Base-by-base conservation (phyloP, 1,140 invertebrate species). In the Zaprionus taronus region DNA sequence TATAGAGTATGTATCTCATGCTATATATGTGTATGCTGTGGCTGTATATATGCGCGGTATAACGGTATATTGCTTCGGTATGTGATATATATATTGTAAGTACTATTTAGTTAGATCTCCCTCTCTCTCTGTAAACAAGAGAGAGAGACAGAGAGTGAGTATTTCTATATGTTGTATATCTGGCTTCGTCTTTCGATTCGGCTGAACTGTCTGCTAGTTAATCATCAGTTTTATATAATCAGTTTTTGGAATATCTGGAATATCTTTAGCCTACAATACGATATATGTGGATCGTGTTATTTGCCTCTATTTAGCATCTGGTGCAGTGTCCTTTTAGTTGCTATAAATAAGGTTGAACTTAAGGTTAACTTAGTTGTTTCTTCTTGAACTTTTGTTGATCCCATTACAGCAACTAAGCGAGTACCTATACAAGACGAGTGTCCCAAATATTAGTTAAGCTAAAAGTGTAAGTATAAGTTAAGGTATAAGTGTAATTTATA, bases 301-400 rank as follows among this genome's bases (percentile, higher is more conserved):
- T 24, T 17, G 20, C 7, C 41, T 47, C 44, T 53, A 53, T 64
- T 53, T 51, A 51, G 47, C 47, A 51, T 22, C 41, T 47, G 41
- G 41, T 47, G 41, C 41, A 47, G 47, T 51, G 47, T 51, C 1
- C 20, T 51, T 9, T 49, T 49, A 49, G 17, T 22, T 1, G 44
- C 15, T 41, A 41, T 41, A 41, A 41, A 41, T n/a, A n/a, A 41
- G 15, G 15, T 41, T n/a, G 5, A 41, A 47, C 41, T 47, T 47
- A 47, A n/a, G n/a, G 41, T 47, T 47, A 47, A 47, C 41, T 47
- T 47, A 47, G 41, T n/a, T 38, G 5, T 15, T 38, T 47, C 17
- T 47, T 47, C 1, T 20, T 49, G 20, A 80, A 83, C 68, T 74
- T 0, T 3, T n/a, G 6, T 87, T 87, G 84, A 84, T 87, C 84